Percentiles rank a stretch among this genome's conserved stretches.
phyloP scores from a whole-genome alignment of 2,888 invertebrate species.

The Tupiocoris notatus region DNA sequence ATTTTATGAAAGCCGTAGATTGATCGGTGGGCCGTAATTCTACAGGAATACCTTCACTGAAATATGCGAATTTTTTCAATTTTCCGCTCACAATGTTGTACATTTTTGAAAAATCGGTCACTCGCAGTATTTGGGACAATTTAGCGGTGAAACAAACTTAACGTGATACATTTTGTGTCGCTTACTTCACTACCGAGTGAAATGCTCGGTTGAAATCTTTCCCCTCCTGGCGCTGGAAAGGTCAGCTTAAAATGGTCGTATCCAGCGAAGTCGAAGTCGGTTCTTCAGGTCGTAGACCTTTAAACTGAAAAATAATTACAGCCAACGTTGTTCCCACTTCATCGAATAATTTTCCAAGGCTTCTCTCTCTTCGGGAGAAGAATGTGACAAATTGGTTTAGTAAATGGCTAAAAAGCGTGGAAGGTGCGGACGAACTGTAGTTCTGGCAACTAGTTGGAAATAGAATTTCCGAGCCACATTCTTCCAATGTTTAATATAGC shows the following conservation, averaged over 20 bases:
- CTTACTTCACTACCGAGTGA: too few relatives aligned
- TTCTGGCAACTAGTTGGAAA: neutral
- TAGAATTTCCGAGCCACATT: neutral
- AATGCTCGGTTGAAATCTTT: neutral
- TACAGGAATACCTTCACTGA: too few relatives aligned
- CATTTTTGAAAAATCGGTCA: too few relatives aligned
- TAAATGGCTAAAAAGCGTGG: neutral
- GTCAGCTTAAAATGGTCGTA: neutral
- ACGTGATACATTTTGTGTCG: too few relatives aligned
- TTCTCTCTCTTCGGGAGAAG: neutral
- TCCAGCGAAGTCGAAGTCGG: neutral
- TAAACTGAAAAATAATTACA: conserved; percentile 15
- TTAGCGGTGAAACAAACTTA: too few relatives aligned
- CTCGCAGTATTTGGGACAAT: too few relatives aligned
- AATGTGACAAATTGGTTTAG: neutral
- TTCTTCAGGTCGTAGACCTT: conserved; percentile 13
- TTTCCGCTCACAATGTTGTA: too few relatives aligned
- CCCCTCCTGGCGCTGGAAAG: neutral
- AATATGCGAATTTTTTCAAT: too few relatives aligned
- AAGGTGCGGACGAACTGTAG: too few relatives aligned
- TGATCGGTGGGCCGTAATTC: too few relatives aligned
- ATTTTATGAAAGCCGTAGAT: too few relatives aligned
- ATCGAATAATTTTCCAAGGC: conserved; percentile 9
- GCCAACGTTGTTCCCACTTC: conserved; percentile 25
- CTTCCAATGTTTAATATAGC: neutral